Evolutionary conservation across 2,888 invertebrate species (phyloP).

Genomic region (Macroteleia sp.): DNA sequence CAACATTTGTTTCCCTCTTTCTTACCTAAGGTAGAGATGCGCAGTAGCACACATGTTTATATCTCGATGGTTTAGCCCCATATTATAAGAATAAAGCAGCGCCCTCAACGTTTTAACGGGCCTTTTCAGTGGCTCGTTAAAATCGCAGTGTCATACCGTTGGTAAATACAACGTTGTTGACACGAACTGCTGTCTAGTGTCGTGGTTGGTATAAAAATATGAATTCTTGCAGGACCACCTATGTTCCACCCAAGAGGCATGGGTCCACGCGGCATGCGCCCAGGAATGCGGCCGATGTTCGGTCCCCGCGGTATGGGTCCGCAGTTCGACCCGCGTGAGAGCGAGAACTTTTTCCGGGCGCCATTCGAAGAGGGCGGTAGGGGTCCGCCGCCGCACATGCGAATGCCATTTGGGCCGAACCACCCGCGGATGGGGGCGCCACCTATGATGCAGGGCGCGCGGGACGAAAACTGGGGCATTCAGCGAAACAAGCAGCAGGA

Average conservation of each 20-base stretch:
- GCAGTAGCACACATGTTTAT: too few species aligned
- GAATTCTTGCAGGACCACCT: slow-evolving; percentile 75
- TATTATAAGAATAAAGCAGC: too few species aligned
- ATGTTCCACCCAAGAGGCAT: slow-evolving; percentile 83
- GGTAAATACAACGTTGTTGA: too few species aligned
- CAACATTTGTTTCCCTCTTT: too few species aligned
- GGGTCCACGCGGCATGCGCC: slow-evolving; percentile 81
- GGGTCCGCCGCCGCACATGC: slow-evolving; percentile 70
- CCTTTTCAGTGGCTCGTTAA: too few species aligned
- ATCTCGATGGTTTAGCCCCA: too few species aligned
- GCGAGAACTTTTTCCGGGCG: slow-evolving; percentile 77
- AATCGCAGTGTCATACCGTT: too few species aligned
- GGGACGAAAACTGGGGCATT: slow-evolving; percentile 65
- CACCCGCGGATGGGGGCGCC: slow-evolving; percentile 69
- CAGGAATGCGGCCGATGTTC: slow-evolving; percentile 79
- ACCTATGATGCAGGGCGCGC: slow-evolving; percentile 34
- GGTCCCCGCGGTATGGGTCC: slow-evolving; percentile 76
- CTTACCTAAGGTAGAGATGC: too few species aligned
- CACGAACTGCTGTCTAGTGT: too few species aligned
- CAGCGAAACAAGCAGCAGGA: slow-evolving; percentile 61
- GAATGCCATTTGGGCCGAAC: too few species aligned
- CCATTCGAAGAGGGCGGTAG: slow-evolving; percentile 77
- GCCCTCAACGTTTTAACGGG: too few species aligned
- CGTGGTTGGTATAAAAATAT: neutral
- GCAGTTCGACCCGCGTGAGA: slow-evolving; percentile 76